A percentile compares a stretch with the other conserved stretches of the same genome.
phyloP scores from a whole-genome alignment of 2,797 vertebrate genomes.

The Carcharodon carcharias region DNA sequence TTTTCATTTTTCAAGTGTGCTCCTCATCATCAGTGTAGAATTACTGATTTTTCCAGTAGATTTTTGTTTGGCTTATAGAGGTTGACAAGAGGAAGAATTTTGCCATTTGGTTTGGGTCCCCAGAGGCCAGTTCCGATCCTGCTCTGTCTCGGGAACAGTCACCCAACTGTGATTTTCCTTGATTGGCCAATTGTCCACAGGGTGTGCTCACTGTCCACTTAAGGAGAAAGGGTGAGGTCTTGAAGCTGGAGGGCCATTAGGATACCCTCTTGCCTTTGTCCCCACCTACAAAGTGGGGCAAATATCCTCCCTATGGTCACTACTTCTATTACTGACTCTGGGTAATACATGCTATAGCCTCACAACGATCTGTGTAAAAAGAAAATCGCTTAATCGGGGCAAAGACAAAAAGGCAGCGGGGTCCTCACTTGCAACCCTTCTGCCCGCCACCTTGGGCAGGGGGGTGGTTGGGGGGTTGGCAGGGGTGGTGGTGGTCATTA shows the following conservation, averaged over 20 bases:
- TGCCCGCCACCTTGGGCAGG: no score
- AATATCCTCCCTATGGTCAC: not conserved
- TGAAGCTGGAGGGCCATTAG: not conserved
- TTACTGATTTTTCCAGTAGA: not conserved
- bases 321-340: not conserved
- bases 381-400: no score
- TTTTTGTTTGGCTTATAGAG: not conserved
- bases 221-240: not conserved
- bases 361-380: not conserved
- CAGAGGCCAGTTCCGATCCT: not conserved
- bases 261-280: not conserved
- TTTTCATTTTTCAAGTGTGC: not conserved
- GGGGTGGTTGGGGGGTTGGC: no score
- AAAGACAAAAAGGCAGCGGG: no score
- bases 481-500: not conserved
- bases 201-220: no score
- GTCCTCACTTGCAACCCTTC: no score
- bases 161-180: not conserved
- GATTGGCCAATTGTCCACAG: no score
- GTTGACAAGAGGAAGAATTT: not conserved
- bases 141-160: not conserved
- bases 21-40: not conserved
- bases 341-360: not conserved
- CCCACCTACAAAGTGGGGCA: not conserved
- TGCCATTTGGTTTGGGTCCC: not conserved